Conservation (phyloP, 2,888 invertebrate genomes). For the Drosophila nr. medialis region DNA sequence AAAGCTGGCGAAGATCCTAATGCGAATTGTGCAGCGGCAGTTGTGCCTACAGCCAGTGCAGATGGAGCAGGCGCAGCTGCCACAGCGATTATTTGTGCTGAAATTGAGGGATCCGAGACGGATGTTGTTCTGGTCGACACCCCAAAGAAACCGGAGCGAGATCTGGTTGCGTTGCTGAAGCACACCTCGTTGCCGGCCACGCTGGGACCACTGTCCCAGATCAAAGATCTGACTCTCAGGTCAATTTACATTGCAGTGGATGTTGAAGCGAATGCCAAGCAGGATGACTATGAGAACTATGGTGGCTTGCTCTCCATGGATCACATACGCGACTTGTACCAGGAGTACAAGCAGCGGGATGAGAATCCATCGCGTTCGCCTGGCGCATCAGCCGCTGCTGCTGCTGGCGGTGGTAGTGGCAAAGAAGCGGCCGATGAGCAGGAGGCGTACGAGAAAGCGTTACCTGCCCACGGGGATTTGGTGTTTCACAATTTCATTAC, state of each 20-base stretch:
- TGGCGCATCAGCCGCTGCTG: conserved; percentile 56
- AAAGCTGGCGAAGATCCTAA: conserved; percentile 86
- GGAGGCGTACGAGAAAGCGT: conserved; percentile 92
- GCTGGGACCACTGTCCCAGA: conserved; percentile 76
- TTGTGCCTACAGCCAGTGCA: conserved; percentile 57
- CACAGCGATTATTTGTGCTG: conserved; percentile 88
- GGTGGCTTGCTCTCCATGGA: conserved; percentile 84
- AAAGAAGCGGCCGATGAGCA: conserved; percentile 79
- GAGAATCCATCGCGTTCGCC: conserved; percentile 81
- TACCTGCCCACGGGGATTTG: conserved; percentile 92
- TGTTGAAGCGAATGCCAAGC: conserved; percentile 85
- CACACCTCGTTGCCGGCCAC: conserved; percentile 84
- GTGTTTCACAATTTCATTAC: conserved; percentile 92
- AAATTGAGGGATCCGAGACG: conserved; percentile 93
- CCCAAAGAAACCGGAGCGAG: conserved; percentile 89
- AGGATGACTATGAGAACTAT: conserved; percentile 82
- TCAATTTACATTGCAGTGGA: conserved; percentile 87
- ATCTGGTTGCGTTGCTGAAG: conserved; percentile 89
- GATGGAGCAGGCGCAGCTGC: conserved; percentile 67
- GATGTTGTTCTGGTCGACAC: conserved; percentile 92
- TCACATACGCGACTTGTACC: conserved; percentile 87
- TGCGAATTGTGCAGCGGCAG: conserved; percentile 84
- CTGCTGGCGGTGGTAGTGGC: conserved; percentile 2
- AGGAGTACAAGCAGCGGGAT: conserved; percentile 87
- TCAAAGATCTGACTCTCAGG: conserved; percentile 85